Percentiles rank a stretch among this genome's conserved stretches.
Evolutionary conservation across 1,140 invertebrate genomes (phyloP).

Genomic region (Brachystomella parvula): DNA sequence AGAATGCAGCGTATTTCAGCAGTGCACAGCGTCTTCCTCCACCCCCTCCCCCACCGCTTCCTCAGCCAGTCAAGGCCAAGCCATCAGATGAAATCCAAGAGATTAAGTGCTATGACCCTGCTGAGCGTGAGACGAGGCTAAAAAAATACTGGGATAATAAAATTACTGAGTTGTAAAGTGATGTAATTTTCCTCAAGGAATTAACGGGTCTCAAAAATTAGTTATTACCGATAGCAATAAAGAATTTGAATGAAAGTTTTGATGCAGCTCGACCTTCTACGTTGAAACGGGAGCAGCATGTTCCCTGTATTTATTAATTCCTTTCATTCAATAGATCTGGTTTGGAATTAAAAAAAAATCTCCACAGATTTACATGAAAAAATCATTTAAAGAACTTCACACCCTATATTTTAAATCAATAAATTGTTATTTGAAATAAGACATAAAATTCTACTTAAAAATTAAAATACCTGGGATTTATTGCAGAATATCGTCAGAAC

Average conservation of each 20-base stretch:
- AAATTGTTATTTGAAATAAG: no score
- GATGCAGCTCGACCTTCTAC: no score
- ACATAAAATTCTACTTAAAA: no score
- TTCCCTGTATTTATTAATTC: not conserved
- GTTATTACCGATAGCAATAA: no score
- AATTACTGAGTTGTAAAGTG: conserved; percentile 35
- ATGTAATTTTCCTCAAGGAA: not conserved
- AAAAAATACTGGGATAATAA: conserved; percentile 39
- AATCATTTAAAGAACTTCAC: no score
- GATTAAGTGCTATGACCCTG: conserved; percentile 32
- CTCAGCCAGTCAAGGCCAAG: not conserved
- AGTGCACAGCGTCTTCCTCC: conserved; percentile 55
- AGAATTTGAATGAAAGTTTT: no score
- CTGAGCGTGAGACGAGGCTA: conserved; percentile 32
- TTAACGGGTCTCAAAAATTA: no score
- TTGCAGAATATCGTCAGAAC: no score
- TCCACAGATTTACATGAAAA: no score
- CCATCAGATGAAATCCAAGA: conserved; percentile 33
- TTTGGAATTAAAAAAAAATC: no score
- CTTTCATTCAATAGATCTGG: not conserved
- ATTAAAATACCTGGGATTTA: no score
- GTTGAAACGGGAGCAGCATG: not conserved
- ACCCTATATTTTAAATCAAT: no score
- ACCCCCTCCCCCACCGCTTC: not conserved
- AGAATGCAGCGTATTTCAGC: conserved; percentile 75